Base-by-base conservation (phyloP, 1,140 invertebrate species). In the Drosophila dunni region DNA sequence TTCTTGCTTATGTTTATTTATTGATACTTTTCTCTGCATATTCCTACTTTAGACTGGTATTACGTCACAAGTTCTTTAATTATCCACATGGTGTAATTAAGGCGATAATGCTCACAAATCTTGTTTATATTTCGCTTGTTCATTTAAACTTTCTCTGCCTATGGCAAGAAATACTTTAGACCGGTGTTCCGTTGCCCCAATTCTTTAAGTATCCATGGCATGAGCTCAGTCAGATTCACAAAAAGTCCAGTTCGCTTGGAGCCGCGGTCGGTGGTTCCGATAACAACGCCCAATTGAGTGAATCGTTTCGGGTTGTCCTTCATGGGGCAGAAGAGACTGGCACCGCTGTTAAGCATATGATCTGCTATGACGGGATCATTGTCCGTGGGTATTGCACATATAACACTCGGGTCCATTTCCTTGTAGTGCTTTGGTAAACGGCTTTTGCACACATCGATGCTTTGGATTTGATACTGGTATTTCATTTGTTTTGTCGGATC, bases 311-410 rank as follows among this genome's bases (percentile, higher is more conserved):
- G 61, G 17, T 33, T 17, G 20, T 34, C 62, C 0, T 6, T 11
- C 51, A 71, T 65, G 13, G 68, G 61, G 15, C 68, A 71, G 9
- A 71, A 40, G n/a, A 71, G 61, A n/a, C 61, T 13, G 0, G 60
- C 44, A 2, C 68, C 68, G 10, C 24, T 13, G 29, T 65, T 71
- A 0, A 64, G 24, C 24, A 5, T 29, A 6, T 29, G 24, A 29
- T 4, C 6, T 29, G 24, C 24, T 29, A 29, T 9, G 0, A 9
- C n/a, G 17, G 10, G 1, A 9, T 3, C 9, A 38, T 63, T 13
- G 17, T 70, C 13, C 5, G 62, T 7, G 7, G 7, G 3, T 6
- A 7, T n/a, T 1, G 62, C 24, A 34, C 62, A 64, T 3, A 51
- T 17, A 1, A 54, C 9, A 5, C 24, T 44, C 2, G 38, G 8